Evolutionary conservation across 2,113 vertebrate genomes (phyloP).

Genomic region (Symphodus melops): DNA sequence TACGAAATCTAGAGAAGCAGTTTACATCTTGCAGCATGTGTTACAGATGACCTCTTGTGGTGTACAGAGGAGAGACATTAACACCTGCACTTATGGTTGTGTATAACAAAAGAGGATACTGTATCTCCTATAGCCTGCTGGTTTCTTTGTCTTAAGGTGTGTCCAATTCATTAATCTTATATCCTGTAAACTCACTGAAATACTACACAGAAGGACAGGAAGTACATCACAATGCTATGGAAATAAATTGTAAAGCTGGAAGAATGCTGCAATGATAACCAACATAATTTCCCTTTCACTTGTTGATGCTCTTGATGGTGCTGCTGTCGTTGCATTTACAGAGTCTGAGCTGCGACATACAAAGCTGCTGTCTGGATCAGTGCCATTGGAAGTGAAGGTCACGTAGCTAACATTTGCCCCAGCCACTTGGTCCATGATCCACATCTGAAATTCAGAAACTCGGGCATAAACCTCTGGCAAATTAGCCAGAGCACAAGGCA

Average conservation of each 20-base stretch:
- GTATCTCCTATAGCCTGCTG: too few species aligned
- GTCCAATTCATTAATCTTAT: too few species aligned
- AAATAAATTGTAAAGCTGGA: slow-evolving; percentile 5
- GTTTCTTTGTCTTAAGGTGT: too few species aligned
- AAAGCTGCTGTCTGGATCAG: slow-evolving; percentile 52
- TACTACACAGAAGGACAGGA: neutral
- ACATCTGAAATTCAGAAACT: slow-evolving; percentile 85
- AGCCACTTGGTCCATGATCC: slow-evolving; percentile 76
- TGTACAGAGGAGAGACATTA: too few species aligned
- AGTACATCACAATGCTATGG: neutral
- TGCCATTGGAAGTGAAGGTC: slow-evolving; percentile 49
- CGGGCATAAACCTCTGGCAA: slow-evolving; percentile 89
- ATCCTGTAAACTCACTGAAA: too few species aligned
- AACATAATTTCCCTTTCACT: neutral
- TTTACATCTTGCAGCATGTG: too few species aligned
- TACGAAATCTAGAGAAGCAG: too few species aligned
- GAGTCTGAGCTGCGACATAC: slow-evolving; percentile 27
- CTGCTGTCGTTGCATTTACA: neutral
- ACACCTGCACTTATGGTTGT: too few species aligned
- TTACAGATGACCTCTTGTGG: too few species aligned
- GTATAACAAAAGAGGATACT: too few species aligned
- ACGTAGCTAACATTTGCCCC: slow-evolving; percentile 50
- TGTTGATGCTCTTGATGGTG: neutral
- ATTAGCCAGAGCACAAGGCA: slow-evolving; percentile 82
- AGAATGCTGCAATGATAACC: neutral